A percentile compares a stretch with the other conserved stretches of the same genome.
Evolutionary conservation across 2,113 vertebrate species (phyloP).

Genomic region (Phrynocephalus versicolor): DNA sequence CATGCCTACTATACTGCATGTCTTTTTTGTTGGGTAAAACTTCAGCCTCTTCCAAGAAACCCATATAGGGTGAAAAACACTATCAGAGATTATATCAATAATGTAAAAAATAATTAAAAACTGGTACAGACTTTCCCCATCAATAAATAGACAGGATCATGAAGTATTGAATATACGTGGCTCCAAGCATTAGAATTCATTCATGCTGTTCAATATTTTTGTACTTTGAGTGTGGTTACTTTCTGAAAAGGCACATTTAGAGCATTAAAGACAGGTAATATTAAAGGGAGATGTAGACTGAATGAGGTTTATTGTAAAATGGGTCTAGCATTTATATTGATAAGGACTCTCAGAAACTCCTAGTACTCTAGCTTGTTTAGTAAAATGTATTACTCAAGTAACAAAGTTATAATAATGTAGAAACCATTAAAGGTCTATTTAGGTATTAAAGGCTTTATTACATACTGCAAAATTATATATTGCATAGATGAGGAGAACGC

Average conservation of each 20-base stretch:
- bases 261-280: background rate
- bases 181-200: background rate
- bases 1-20: too few relatives aligned
- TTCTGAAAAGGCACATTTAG: background rate
- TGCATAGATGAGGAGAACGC: constrained; percentile 53
- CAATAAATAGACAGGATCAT: background rate
- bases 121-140: background rate
- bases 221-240: background rate
- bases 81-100: background rate
- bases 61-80: background rate
- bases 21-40: background rate
- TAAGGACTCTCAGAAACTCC: background rate
- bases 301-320: background rate
- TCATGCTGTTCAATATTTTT: background rate
- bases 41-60: background rate
- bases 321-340: constrained; percentile 28
- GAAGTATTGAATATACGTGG: background rate
- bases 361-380: constrained; percentile 52
- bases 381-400: constrained; percentile 63
- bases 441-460: constrained; percentile 48
- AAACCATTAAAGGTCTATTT: background rate
- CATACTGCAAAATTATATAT: constrained; percentile 11
- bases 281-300: background rate
- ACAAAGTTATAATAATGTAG: constrained; percentile 45
- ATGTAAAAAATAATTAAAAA: background rate